Conservation (phyloP, 2,113 vertebrate species). For the Poeciliopsis occidentalis region DNA sequence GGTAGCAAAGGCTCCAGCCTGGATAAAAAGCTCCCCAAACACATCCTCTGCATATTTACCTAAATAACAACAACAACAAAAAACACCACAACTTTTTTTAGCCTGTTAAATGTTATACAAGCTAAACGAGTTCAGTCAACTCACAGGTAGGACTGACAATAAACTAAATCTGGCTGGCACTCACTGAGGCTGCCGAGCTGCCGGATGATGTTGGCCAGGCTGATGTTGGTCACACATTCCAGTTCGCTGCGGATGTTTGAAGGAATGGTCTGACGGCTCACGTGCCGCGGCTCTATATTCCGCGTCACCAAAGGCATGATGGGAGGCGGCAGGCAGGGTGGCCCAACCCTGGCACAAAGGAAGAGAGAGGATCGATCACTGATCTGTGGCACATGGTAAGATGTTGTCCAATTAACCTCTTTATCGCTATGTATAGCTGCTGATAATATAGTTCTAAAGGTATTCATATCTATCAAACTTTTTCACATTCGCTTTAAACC, state of each 20-base stretch:
- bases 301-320: constrained; percentile 97
- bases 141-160: neutral
- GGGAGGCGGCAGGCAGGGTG: constrained; percentile 25
- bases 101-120: no score
- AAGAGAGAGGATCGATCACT: neutral
- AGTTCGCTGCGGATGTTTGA: constrained; percentile 89
- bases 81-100: neutral
- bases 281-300: constrained; percentile 96
- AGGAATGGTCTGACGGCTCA: constrained; percentile 96
- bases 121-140: neutral
- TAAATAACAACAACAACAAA: constrained; percentile 57
- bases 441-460: no score
- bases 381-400: neutral
- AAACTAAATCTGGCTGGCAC: constrained; percentile 61
- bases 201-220: constrained; percentile 98
- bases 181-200: constrained; percentile 99
- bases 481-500: neutral
- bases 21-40: constrained; percentile 90
- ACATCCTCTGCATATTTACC: constrained; percentile 97
- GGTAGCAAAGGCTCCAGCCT: constrained; percentile 88
- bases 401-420: neutral
- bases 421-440: no score
- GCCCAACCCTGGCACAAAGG: constrained; percentile 51
- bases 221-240: constrained; percentile 98
- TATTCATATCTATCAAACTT: neutral